Base-by-base conservation (phyloP, 2,888 invertebrate genomes). In the Drosophila leonis region DNA sequence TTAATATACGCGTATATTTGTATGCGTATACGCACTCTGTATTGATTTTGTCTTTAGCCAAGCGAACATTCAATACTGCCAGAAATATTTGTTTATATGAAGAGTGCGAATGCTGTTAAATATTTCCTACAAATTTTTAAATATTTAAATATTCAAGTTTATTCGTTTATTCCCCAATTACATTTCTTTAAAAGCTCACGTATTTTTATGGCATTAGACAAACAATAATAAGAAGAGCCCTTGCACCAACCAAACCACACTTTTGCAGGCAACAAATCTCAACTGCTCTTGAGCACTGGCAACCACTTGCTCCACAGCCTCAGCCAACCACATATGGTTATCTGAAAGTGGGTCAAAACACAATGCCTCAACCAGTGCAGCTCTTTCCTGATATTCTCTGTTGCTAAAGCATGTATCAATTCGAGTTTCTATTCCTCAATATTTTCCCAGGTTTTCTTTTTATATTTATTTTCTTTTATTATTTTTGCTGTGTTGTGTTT, bases 271-370 rank as follows among this genome's bases (percentile, higher is more conserved):
- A 41, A 51, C 56, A 37, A 42, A 37, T 41, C 24, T 24, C 27
- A 24, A 46, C 33, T 15, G 63, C 55, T 52, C 37, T 56, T 7
- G 57, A 46, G 60, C 55, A 31, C 31, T 42, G 31, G 31, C 44
- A 63, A 55, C 24, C 42, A 29, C 12, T 33, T 46, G 7, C 46
- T 12, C 27, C 24, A 33, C 29, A 41, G 7, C 24, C 5, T n/a
- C 18, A 35, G 20, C n/a, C 39, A 51, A 24, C 4, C 15, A 41
- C 31, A 42, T 20, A 13, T 51, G 35, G 13, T 24, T 33, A 15
- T 1, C 46, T 42, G n/a, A 59, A 66, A 65, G 72, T 75, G 67
- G 72, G 67, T 76, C 72, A 75, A 59, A n/a, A n/a, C 24, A 12
- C 24, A 24, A n/a, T 42, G 7, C 12, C 35, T 27, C 13, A 42